These are phyloP conservation scores for Dexiosoma caninum DNA, from an alignment of 2,888 invertebrate species.

Conservation along the genomic window DNA sequence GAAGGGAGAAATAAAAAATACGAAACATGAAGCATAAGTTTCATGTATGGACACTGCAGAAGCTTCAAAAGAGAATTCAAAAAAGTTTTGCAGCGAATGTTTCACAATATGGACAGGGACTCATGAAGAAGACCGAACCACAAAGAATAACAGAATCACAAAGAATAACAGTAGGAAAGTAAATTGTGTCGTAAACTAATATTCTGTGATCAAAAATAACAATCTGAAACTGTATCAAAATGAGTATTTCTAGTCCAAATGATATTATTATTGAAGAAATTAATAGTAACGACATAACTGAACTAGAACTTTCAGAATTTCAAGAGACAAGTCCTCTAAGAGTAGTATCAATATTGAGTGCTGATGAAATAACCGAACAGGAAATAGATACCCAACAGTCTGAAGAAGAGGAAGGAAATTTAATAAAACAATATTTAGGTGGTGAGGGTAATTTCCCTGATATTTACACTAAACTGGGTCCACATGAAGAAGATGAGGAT, in stretches of 20 bases:
- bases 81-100: too few species aligned
- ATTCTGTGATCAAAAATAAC: too few species aligned
- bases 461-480: constrained; percentile 79
- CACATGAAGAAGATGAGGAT: constrained; percentile 78
- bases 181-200: too few species aligned
- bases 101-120: too few species aligned
- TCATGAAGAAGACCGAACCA: too few species aligned
- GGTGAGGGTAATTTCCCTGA: constrained; percentile 87
- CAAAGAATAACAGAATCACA: too few species aligned
- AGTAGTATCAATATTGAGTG: constrained; percentile 68
- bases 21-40: too few species aligned
- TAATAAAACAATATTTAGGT: constrained; percentile 84
- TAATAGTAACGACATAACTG: constrained; percentile 73
- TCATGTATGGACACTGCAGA: too few species aligned
- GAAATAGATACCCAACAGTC: neutral
- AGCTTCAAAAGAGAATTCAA: too few species aligned
- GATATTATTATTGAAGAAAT: constrained; percentile 73
- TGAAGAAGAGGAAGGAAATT: constrained; percentile 78
- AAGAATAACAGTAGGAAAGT: too few species aligned
- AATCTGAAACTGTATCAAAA: too few species aligned
- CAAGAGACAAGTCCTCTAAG: constrained; percentile 72
- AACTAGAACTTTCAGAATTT: constrained; percentile 74
- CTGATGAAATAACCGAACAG: constrained; percentile 9
- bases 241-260: constrained; percentile 44
- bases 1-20: too few species aligned